Conservation (phyloP, 2,888 invertebrate species). For the Nemoura dubitans region DNA sequence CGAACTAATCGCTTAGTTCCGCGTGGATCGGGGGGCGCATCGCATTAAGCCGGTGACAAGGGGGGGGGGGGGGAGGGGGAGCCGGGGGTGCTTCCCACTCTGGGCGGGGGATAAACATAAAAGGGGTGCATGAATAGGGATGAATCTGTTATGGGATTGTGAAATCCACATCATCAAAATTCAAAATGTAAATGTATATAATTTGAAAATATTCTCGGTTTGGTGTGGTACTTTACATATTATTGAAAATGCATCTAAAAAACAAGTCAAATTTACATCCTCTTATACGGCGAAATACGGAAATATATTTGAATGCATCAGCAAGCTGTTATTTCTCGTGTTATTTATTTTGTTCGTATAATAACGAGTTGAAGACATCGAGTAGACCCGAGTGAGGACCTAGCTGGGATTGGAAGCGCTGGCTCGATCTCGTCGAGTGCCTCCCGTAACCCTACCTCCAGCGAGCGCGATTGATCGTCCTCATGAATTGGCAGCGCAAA, state of each 20-base stretch:
- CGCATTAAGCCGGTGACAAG: conserved; percentile 45
- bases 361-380: background rate
- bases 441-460: too few relatives aligned
- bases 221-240: background rate
- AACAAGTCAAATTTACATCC: conserved; percentile 16
- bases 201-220: conserved; percentile 10
- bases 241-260: background rate
- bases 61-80: background rate
- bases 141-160: conserved; percentile 45
- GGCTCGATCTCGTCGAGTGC: too few relatives aligned
- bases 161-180: conserved; percentile 34
- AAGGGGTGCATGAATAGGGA: conserved; percentile 39
- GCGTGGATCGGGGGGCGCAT: conserved; percentile 45
- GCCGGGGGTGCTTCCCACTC: background rate
- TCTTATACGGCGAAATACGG: background rate
- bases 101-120: conserved; percentile 23
- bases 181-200: conserved; percentile 4
- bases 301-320: background rate
- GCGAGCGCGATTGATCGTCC: background rate
- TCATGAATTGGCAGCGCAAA: background rate
- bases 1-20: conserved; percentile 50
- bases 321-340: background rate
- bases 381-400: background rate
- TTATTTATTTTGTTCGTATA: background rate
- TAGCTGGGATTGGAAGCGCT: too few relatives aligned